Evolutionary conservation across 2,888 invertebrate species (phyloP).

Genomic region (Napeogenes sylphis): DNA sequence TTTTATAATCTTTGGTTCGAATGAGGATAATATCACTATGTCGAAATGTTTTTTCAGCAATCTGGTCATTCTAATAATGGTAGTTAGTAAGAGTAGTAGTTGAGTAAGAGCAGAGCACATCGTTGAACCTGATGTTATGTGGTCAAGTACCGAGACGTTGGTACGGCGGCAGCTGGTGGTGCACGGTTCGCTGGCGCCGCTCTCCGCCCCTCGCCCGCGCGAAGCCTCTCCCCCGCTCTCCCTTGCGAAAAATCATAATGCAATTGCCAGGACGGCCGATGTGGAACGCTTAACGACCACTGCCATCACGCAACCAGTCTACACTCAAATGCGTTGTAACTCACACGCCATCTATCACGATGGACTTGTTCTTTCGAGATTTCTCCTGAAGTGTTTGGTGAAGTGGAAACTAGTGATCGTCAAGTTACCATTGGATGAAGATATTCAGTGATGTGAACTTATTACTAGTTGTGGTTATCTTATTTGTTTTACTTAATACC

Average conservation of each 20-base stretch:
- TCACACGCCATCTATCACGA: conserved; percentile 75
- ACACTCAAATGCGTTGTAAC: conserved; percentile 74
- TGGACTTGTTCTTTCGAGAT: conserved; percentile 70
- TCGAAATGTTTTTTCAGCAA: too few species aligned
- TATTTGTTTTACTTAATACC: conserved; percentile 16
- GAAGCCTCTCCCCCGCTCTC: conserved; percentile 53
- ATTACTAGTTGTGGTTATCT: conserved; percentile 34
- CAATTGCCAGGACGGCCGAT: conserved; percentile 75
- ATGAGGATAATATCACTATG: too few species aligned
- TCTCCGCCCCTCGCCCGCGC: conserved; percentile 54
- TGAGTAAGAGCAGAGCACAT: conserved; percentile 33
- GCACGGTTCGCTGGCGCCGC: conserved; percentile 69
- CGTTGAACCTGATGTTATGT: conserved; percentile 33
- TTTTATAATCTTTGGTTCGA: too few species aligned
- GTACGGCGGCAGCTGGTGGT: conserved; percentile 63
- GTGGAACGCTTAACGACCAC: conserved; percentile 71
- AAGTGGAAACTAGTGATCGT: conserved; percentile 54
- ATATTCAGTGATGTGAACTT: conserved; percentile 71
- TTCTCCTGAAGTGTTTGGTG: conserved; percentile 63
- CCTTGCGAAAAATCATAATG: conserved; percentile 78
- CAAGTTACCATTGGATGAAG: conserved; percentile 68
- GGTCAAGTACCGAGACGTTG: conserved; percentile 54
- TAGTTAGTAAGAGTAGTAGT: neutral
- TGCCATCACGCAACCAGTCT: conserved; percentile 72
- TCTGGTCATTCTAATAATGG: neutral